Evolutionary conservation across 2,888 invertebrate species (phyloP).

Genomic region (Troilus luridus): DNA sequence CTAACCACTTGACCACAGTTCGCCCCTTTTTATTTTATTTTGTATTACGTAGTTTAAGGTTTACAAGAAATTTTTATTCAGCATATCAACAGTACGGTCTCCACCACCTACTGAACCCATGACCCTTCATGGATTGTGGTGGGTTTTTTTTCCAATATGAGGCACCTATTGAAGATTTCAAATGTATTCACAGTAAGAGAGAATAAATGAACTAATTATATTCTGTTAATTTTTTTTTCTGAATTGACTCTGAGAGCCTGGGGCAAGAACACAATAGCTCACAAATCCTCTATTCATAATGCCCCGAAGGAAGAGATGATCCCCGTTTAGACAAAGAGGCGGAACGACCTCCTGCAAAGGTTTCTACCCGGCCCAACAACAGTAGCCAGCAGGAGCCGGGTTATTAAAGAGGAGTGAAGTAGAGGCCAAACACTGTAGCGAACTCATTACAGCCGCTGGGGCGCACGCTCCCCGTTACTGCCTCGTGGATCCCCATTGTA

Average conservation of each 20-base stretch:
- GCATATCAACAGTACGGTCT: too few species aligned
- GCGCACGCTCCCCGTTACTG: neutral
- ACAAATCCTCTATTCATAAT: neutral
- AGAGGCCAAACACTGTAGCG: slow-evolving; percentile 23
- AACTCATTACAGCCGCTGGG: neutral
- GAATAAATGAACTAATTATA: neutral
- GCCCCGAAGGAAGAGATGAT: neutral
- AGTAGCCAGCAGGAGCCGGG: neutral
- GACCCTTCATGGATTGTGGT: too few species aligned
- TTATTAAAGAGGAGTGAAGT: neutral
- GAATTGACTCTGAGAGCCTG: neutral
- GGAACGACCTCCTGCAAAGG: neutral
- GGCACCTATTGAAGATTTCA: too few species aligned
- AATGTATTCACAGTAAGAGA: too few species aligned
- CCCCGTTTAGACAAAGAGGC: neutral
- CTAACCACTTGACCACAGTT: too few species aligned
- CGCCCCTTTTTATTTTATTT: too few species aligned
- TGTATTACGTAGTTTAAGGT: too few species aligned
- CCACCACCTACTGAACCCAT: too few species aligned
- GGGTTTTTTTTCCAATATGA: too few species aligned
- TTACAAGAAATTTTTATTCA: too few species aligned
- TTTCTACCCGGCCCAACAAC: too few species aligned
- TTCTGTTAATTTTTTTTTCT: neutral
- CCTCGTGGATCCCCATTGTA: slow-evolving; percentile 27
- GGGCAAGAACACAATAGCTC: neutral